phyloP scores from a whole-genome alignment of 1,140 invertebrate species.

The Eulimnadia texana region DNA sequence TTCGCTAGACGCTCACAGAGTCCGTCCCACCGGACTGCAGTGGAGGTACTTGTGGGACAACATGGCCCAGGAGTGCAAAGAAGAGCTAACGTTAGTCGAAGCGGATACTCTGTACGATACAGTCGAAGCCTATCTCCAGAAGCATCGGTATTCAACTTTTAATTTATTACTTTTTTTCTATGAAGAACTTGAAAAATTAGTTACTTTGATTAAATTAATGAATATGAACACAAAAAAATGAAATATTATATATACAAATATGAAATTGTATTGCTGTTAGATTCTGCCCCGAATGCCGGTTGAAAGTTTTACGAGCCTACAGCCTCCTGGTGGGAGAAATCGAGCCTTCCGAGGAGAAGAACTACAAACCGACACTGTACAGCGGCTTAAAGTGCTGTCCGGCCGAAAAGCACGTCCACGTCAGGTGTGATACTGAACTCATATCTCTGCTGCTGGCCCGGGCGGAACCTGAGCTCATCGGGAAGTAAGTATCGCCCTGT shows the following conservation, averaged over 20 bases:
- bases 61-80: slow-evolving; percentile 64
- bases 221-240: not conserved
- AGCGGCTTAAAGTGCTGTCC: slow-evolving; percentile 70
- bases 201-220: slow-evolving; percentile 3
- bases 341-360: slow-evolving; percentile 69
- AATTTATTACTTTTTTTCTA: not conserved
- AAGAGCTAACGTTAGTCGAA: slow-evolving; percentile 73
- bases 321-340: slow-evolving; percentile 69
- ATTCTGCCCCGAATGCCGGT: slow-evolving; percentile 81
- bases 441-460: slow-evolving; percentile 69
- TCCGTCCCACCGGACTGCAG: slow-evolving; percentile 15
- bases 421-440: slow-evolving; percentile 70
- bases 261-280: slow-evolving; percentile 29
- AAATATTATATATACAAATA: not conserved
- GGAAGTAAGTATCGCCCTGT: slow-evolving; percentile 36
- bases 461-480: slow-evolving; percentile 75
- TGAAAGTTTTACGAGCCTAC: slow-evolving; percentile 75
- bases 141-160: slow-evolving; percentile 47
- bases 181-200: not conserved
- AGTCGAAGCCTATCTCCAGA: slow-evolving; percentile 72
- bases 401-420: slow-evolving; percentile 69
- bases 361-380: slow-evolving; percentile 71
- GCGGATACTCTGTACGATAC: slow-evolving; percentile 63
- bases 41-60: slow-evolving; percentile 57
- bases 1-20: slow-evolving; percentile 63